Percentiles rank a stretch among this genome's conserved stretches.
phyloP scores from a whole-genome alignment of 2,888 invertebrate species.

The Hirtodrosophila alboralis region DNA sequence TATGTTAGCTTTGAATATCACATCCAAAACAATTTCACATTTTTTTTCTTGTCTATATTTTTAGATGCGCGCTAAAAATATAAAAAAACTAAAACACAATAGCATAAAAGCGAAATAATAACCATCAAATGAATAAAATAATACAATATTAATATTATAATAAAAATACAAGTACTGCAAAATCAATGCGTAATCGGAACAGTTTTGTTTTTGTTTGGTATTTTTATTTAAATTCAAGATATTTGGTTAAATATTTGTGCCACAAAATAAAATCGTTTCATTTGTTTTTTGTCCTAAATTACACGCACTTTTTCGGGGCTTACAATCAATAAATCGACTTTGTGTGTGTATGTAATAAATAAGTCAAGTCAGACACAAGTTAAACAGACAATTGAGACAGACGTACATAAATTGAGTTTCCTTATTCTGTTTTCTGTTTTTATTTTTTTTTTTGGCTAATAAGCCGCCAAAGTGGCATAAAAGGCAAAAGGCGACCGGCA shows the following conservation, averaged over 20 bases:
- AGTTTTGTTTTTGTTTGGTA: background rate
- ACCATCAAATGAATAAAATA: no score
- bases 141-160: no score
- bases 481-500: conserved; percentile 43
- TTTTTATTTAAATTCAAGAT: background rate
- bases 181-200: no score
- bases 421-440: conserved; percentile 8
- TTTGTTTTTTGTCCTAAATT: conserved; percentile 3
- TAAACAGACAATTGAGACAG: conserved; percentile 31
- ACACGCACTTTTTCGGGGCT: conserved; percentile 29
- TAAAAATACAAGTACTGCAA: no score
- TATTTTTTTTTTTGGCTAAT: conserved; percentile 44
- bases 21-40: no score
- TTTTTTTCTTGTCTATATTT: no score
- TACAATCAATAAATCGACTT: conserved; percentile 55
- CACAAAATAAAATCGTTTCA: conserved; percentile 1
- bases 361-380: conserved; percentile 8
- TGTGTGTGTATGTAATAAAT: conserved; percentile 26
- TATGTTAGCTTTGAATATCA: no score
- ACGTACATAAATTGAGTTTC: conserved; percentile 31
- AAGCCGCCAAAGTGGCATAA: conserved; percentile 58
- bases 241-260: background rate
- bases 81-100: no score
- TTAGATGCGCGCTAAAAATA: no score
- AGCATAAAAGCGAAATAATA: no score